Base-by-base conservation (phyloP, 2,113 vertebrate species). In the Chauna torquata region DNA sequence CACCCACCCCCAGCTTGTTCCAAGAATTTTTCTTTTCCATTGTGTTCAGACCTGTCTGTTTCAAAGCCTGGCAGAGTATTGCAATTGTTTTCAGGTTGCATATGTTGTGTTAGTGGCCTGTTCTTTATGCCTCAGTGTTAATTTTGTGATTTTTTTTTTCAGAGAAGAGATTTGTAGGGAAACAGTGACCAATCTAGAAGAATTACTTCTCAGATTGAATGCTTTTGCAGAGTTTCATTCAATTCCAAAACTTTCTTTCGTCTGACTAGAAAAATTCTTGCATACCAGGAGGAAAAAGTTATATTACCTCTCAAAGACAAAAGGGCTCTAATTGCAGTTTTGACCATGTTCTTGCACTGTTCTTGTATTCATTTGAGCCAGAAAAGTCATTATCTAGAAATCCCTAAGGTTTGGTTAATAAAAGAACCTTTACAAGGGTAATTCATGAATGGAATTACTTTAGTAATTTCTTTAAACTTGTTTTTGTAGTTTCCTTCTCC, bases 61-160 rank as follows among this genome's bases (percentile, higher is more conserved):
- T 34, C 15, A 81, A 64, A 83, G 30, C 24, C 36, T 57, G 9
- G 59, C 32, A 80, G 32, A 52, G 40, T 61, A 57, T 6, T 57
- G 40, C 42, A 61, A 1, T 74, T 80, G 3, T 32, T 89, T 65
- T 42, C 42, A 42, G 25, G 68, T 85, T 55, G 38, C 9, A 1
- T 36, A 6, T 59, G 12, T 49, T 68, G 28, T 57, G 5, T 90
- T 79, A n/a, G 17, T 47, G 34, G n/a, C 34, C 22, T 88, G 18
- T 71, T 76, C 49, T 0, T 0, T 92, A 7, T 1, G 4, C 23
- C 18, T 59, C 28, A 9, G 22, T 42, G 12, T 17, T 52, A 13
- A 74, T 34, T 23, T 61, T 27, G 5, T 86, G 5, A 8, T 24
- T 72, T 55, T 47, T 24, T 72, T 55, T 47, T 72, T 14, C 50